Base-by-base conservation (phyloP, 1,140 invertebrate genomes). In the Gryllus bimaculatus region DNA sequence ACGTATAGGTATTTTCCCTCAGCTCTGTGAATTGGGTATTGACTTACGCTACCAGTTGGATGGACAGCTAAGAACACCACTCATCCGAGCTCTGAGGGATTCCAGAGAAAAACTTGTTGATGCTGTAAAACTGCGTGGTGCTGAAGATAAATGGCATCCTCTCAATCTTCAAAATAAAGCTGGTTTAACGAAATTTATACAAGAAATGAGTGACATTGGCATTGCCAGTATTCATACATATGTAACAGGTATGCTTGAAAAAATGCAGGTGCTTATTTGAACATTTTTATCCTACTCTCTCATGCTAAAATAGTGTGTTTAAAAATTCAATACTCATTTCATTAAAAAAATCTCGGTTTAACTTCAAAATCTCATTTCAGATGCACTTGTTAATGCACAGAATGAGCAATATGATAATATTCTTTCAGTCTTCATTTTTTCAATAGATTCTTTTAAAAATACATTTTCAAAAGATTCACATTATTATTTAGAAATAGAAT, bases 31-130 rank as follows among this genome's bases (percentile, higher is more conserved):
- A 73, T 89, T 93, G 80, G 95, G 95, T 0, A 87, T 96, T 81
- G 95, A 96, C 85, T 86, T 98, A 48, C 90, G 91, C 76, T 97
- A 96, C 85, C 92, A 94, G 83, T 86, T 98, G 77, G 93, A 97
- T 83, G 91, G 91, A 48, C 89, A 94, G 80, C 86, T 98, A 54
- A 88, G 92, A 81, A 87, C 88, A 15, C 91, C 93, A 21, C 85
- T 95, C 39, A 88, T 85, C 5, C 85, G 88, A 83, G 86, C 88
- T 39, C 82, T 96, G 73, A 86, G 88, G 81, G 92, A 94, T 79
- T 88, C 91, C 8, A 89, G 90, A 77, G 91, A 94, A 80, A 94
- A 95, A 84, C 88, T 93, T 76, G 86, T 93, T 8, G 94, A 95
- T 82, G 91, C 91, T 1, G 88, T 94, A 12, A 93, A 92, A 83